Percentiles rank a stretch among this genome's conserved stretches.
These are phyloP conservation scores for Pelvicachromis taeniatus DNA, from an alignment of 2,113 vertebrate genomes.

Conservation along the genomic window DNA sequence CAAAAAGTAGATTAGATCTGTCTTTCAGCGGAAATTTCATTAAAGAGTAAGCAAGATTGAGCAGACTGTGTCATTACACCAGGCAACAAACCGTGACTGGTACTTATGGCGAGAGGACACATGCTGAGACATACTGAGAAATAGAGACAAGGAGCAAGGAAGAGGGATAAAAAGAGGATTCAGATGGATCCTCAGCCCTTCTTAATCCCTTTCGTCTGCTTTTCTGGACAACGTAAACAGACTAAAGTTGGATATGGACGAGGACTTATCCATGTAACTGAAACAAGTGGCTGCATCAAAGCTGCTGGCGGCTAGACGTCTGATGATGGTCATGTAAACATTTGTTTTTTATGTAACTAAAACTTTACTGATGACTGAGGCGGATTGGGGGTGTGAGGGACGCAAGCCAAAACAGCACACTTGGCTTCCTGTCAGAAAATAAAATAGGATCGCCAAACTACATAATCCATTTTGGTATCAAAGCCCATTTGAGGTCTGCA, in stretches of 20 bases:
- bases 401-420: background rate
- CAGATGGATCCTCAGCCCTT: conserved; percentile 29
- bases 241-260: conserved; percentile 14
- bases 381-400: background rate
- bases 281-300: background rate
- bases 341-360: background rate
- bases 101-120: background rate
- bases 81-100: conserved; percentile 11
- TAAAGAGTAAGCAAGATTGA: conserved; percentile 8
- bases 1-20: conserved; percentile 6
- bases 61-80: conserved; percentile 6
- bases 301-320: background rate
- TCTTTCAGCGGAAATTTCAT: conserved; percentile 2
- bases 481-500: conserved; percentile 20
- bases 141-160: background rate
- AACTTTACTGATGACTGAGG: background rate
- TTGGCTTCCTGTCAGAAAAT: conserved; percentile 5
- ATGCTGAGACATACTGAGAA: background rate
- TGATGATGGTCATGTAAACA: background rate
- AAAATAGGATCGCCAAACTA: conserved; percentile 20
- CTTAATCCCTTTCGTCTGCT: conserved; percentile 40
- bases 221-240: conserved; percentile 49
- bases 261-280: background rate
- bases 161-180: conserved; percentile 30
- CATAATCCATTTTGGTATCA: conserved; percentile 59